phyloP scores from a whole-genome alignment of 2,888 invertebrate genomes.

The Napeogenes sylphis region DNA sequence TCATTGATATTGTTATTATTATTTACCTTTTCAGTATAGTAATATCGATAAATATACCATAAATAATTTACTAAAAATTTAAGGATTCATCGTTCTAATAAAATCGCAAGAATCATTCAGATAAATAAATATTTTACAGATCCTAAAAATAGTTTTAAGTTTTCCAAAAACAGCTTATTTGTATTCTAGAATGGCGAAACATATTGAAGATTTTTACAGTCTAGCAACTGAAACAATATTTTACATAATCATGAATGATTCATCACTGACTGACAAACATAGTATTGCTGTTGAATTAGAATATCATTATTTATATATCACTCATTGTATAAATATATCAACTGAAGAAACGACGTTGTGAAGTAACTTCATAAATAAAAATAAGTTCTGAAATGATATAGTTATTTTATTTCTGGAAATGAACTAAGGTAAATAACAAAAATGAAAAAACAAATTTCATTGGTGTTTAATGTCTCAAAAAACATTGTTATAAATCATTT shows the following conservation, averaged over 20 bases:
- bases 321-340: neutral
- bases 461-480: conserved; percentile 59
- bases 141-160: neutral
- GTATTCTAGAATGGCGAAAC: neutral
- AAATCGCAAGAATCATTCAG: neutral
- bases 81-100: too few species aligned
- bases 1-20: neutral
- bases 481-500: conserved; percentile 58
- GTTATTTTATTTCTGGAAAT: neutral
- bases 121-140: neutral
- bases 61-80: too few species aligned
- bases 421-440: conserved; percentile 14
- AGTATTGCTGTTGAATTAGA: neutral
- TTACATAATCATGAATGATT: conserved; percentile 8
- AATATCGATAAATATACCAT: too few species aligned
- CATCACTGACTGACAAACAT: neutral
- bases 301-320: neutral
- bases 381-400: too few species aligned
- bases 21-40: too few species aligned
- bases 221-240: conserved; percentile 18
- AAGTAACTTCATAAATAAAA: too few species aligned
- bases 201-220: conserved; percentile 1
- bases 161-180: neutral
- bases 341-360: neutral
- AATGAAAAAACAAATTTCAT: conserved; percentile 37